A percentile compares a stretch with the other conserved stretches of the same genome.
phyloP scores from a whole-genome alignment of 2,888 invertebrate genomes.

The Leptinotarsa tumamoca region DNA sequence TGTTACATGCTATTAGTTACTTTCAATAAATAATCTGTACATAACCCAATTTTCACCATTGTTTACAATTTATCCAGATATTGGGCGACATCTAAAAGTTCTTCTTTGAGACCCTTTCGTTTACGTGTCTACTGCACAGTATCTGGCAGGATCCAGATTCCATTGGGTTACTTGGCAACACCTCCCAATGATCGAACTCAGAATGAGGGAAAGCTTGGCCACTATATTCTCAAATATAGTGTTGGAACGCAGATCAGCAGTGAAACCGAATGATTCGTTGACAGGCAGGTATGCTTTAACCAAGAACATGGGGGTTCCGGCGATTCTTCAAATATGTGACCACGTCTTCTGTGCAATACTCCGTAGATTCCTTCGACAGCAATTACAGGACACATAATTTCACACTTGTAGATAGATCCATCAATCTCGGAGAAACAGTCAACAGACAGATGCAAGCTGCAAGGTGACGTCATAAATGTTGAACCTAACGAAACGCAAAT shows the following conservation, averaged over 20 bases:
- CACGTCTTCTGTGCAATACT: constrained; percentile 96
- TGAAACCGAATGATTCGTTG: constrained; percentile 99
- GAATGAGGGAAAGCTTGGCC: constrained; percentile 99
- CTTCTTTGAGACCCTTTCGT: constrained; percentile 99
- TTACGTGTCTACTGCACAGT: constrained; percentile 95
- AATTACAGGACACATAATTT: constrained; percentile 97
- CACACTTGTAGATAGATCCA: constrained; percentile 99
- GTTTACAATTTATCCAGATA: constrained; percentile 99
- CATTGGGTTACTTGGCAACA: constrained; percentile 94
- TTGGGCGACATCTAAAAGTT: constrained; percentile 92
- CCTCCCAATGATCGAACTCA: constrained; percentile 99
- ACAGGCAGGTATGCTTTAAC: constrained; percentile 99
- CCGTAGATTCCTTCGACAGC: constrained; percentile 99
- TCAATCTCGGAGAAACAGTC: constrained; percentile 92
- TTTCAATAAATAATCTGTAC: constrained; percentile 64
- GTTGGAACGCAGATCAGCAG: constrained; percentile 96
- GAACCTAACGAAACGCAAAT: constrained; percentile 92
- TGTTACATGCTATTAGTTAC: constrained; percentile 49
- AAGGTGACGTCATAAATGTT: constrained; percentile 99
- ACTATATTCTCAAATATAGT: constrained; percentile 73
- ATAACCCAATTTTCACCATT: constrained; percentile 59
- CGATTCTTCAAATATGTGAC: constrained; percentile 97
- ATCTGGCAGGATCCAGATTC: constrained; percentile 79
- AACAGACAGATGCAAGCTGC: constrained; percentile 94
- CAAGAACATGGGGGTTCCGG: constrained; percentile 98